Base-by-base conservation (phyloP, 2,797 vertebrate genomes). In the Champsocephalus gunnari region DNA sequence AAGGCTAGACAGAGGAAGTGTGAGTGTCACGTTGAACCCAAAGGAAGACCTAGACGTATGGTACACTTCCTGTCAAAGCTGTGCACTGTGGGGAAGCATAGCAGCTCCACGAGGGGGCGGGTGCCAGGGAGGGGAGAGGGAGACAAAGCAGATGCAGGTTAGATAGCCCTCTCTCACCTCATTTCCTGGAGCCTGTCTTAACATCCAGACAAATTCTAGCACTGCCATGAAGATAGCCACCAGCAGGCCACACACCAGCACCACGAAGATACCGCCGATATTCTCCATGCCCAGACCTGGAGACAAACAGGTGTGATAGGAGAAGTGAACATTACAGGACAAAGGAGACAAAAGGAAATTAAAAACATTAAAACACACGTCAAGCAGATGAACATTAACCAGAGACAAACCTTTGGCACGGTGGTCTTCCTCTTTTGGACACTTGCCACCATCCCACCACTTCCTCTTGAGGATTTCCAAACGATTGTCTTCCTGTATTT, bases 171-270 rank as follows among this genome's bases (percentile, higher is more conserved):
- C 84, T 93, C 96, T 96, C 97, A 99, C 98, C 97, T 99, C 98
- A 0, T 96, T 96, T 89, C 96, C 96, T 41, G 98, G 96, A 5
- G 96, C 89, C 84, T 97, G 97, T 48, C 96, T 97, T 79, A 98
- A 93, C 93, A 97, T 99, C 98, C 98, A 99, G 82, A 98, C 92
- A 94, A 99, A 99, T 93, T 99, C 98, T 94, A 99, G 91, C 95
- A 99, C 97, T 11, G 98, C 98, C 96, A 99, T 99, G 92, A 99
- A 97, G 95, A 99, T 98, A 71, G 98, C 98, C 93, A 98, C 96
- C 86, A 99, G 96, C 90, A 99, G 94, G 81, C 98, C 98, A 77
- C 98, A 99, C 88, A 99, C 97, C 92, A 99, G 96, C 93, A 99
- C 98, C 92, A 99, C 98, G 17, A 99, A 99, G 94, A 99, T 99